Percentiles rank a stretch among this genome's conserved stretches.
These are phyloP conservation scores for Drosophila miranda DNA, from an alignment of 1,140 invertebrate species.

Conservation along the genomic window DNA sequence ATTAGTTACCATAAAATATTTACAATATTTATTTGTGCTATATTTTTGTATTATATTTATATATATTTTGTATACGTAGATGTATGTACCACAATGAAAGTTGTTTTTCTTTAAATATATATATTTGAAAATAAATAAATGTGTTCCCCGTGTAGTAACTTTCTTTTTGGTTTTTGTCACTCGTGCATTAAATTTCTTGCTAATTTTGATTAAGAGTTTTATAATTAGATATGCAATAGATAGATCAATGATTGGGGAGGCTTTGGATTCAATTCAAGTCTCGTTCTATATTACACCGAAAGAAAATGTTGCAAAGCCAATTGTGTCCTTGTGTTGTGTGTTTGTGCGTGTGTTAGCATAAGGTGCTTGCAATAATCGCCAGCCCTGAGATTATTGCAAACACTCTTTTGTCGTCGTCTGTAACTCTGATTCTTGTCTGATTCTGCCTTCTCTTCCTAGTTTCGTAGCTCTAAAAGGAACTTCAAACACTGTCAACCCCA, in stretches of 20 bases:
- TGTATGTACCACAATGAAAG: slow-evolving; percentile 37
- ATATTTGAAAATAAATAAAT: slow-evolving; percentile 55
- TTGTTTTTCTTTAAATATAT: slow-evolving; percentile 27
- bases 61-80: slow-evolving; percentile 40
- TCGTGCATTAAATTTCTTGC: slow-evolving; percentile 21
- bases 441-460: slow-evolving; percentile 44
- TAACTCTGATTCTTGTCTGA: slow-evolving; percentile 11
- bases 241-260: slow-evolving; percentile 43
- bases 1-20: slow-evolving; percentile 62
- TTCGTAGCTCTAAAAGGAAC: slow-evolving; percentile 63
- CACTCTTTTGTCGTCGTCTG: slow-evolving; percentile 31
- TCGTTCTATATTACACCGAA: slow-evolving; percentile 44
- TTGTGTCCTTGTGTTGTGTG: slow-evolving; percentile 9
- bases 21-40: slow-evolving; percentile 70
- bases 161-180: slow-evolving; percentile 7
- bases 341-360: slow-evolving; percentile 28
- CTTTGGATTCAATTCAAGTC: slow-evolving; percentile 36
- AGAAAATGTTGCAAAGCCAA: slow-evolving; percentile 37
- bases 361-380: slow-evolving; percentile 70
- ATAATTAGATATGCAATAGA: slow-evolving; percentile 66
- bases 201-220: slow-evolving; percentile 68
- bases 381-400: slow-evolving; percentile 75
- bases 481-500: slow-evolving; percentile 54
- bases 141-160: slow-evolving; percentile 1
- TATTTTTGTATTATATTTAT: slow-evolving; percentile 30